Evolutionary conservation across 2,113 vertebrate species (phyloP).

Genomic region (Rhabdomys dilectus): DNA sequence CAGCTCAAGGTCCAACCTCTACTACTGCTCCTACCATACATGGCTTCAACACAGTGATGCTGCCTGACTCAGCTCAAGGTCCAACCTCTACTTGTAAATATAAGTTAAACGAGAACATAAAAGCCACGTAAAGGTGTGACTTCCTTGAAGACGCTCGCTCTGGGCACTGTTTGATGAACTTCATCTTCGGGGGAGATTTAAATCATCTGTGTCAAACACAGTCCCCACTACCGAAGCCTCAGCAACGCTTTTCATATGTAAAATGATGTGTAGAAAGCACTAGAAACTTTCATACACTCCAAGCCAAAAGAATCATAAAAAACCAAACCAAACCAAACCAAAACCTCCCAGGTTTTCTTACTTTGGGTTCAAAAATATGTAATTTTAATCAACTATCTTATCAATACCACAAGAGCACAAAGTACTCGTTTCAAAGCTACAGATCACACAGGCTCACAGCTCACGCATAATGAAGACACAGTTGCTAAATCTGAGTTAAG

Average conservation of each 20-base stretch:
- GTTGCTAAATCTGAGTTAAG: conserved; percentile 26
- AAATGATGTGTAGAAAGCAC: not conserved
- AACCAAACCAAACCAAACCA: not conserved
- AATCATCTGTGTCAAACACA: not conserved
- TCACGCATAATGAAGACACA: conserved; percentile 29
- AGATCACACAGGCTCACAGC: not conserved
- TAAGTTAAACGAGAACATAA: conserved; percentile 26
- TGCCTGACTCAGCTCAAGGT: conserved; percentile 2
- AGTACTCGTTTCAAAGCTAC: not conserved
- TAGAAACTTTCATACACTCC: not conserved
- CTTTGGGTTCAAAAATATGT: not conserved
- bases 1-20: conserved; percentile 19
- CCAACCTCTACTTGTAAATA: conserved; percentile 41
- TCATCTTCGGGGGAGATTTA: not conserved
- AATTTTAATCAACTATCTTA: conserved; percentile 17
- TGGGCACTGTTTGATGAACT: conserved; percentile 12
- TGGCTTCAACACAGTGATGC: not conserved
- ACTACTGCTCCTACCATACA: not conserved
- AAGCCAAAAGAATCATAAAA: not conserved
- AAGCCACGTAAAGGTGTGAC: not conserved
- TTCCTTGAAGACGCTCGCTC: not conserved
- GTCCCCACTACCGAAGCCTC: not conserved
- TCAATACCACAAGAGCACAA: conserved; percentile 41
- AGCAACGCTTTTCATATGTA: not conserved
- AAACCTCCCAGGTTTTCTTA: not conserved